Evolutionary conservation across 1,140 invertebrate genomes (phyloP).

Genomic region (Hycleus cichorii): DNA sequence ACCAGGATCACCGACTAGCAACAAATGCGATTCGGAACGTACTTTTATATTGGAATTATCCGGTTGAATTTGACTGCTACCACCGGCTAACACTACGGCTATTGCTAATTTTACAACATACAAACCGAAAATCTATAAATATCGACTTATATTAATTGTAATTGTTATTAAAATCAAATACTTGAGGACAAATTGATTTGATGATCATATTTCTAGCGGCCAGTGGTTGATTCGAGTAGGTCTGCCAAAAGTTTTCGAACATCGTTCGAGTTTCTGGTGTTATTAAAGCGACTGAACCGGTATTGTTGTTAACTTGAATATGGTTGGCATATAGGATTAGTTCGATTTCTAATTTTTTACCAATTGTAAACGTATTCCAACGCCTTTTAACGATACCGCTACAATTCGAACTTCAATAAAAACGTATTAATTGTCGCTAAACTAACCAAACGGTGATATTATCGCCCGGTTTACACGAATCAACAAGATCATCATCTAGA

Average conservation of each 20-base stretch:
- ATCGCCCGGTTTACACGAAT: slow-evolving; percentile 82
- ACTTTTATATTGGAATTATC: slow-evolving; percentile 21
- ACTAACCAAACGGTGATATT: slow-evolving; percentile 71
- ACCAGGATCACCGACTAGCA: slow-evolving; percentile 87
- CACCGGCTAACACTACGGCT: slow-evolving; percentile 63
- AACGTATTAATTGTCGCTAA: too few relatives aligned
- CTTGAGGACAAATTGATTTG: neutral
- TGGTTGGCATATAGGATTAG: slow-evolving; percentile 67
- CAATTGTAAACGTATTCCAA: slow-evolving; percentile 56
- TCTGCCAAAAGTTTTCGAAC: slow-evolving; percentile 69
- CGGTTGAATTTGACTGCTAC: slow-evolving; percentile 33
- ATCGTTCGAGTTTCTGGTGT: slow-evolving; percentile 65
- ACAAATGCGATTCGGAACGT: slow-evolving; percentile 57
- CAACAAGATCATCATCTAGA: slow-evolving; percentile 80
- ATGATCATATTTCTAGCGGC: slow-evolving; percentile 40
- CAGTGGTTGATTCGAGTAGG: slow-evolving; percentile 55
- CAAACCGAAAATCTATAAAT: slow-evolving; percentile 72
- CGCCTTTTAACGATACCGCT: slow-evolving; percentile 71
- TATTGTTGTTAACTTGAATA: slow-evolving; percentile 64
- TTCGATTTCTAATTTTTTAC: slow-evolving; percentile 61
- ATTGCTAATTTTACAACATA: slow-evolving; percentile 82
- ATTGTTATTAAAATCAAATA: too few relatives aligned
- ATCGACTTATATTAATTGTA: neutral
- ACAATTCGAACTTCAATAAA: slow-evolving; percentile 26
- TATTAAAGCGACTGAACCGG: slow-evolving; percentile 49